Base-by-base conservation (phyloP, 2,888 invertebrate species). In the Drosophila dives region DNA sequence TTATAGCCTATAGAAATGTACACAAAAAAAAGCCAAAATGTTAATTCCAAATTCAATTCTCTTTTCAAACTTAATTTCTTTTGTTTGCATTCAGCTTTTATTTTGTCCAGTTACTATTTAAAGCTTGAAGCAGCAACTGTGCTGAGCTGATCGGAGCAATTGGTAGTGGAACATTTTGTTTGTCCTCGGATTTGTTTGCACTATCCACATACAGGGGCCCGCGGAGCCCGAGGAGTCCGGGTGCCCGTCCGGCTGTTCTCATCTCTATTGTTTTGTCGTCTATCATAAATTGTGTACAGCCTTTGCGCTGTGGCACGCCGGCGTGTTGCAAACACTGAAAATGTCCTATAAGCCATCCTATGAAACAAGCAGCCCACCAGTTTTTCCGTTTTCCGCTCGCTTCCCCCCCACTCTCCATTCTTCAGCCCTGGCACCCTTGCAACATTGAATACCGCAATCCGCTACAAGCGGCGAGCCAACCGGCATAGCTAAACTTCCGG, bases 401-500 rank as follows among this genome's bases (percentile, higher is more conserved):
- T 34, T 15, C 11, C 26, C n/a, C 12, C 29, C 17, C 40, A 15
- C 23, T 23, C 45, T 6, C 3, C 26, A 7, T 4, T 45, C 15
- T 20, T 6, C 38, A 29, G n/a, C 34, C 50, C 40, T 12, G 10
- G 29, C 20, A 11, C 29, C 26, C 36, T 40, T 15, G 38, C 42
- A 36, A 38, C 45, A 60, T 54, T 29, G 29, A 42, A 45, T 32
- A 66, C 86, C 72, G 54, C 83, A 80, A 76, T 83, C 74, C 81
- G 74, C 67, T 77, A 79, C 79, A 83, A 75, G 82, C 86, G 75
- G 68, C 63, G 59, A 78, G 71, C 75, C 62, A 89, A 78, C 79
- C 85, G 84, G 84, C 66, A 89, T 64, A 80, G 86, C 86, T 86
- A 90, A 86, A 89, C 86, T 90, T 90, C 91, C 91, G 91, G 90